Conservation (phyloP, 2,888 invertebrate genomes). For the Drosophila neonasuta region DNA sequence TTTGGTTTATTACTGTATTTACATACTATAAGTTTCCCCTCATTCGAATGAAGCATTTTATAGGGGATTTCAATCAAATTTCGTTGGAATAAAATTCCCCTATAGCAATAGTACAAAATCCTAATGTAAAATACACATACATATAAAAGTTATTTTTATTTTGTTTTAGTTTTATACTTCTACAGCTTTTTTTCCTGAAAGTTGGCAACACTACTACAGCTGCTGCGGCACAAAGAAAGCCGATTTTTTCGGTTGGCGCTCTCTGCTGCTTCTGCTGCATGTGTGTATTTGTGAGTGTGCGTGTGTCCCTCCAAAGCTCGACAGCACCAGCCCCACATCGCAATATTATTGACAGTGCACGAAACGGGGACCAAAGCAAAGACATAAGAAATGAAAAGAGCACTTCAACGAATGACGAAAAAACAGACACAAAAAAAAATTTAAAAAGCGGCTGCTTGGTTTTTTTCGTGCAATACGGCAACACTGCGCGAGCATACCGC, state of each 20-base stretch:
- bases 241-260: slow-evolving; percentile 45
- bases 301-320: slow-evolving; percentile 56
- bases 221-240: slow-evolving; percentile 50
- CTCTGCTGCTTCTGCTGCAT: slow-evolving; percentile 40
- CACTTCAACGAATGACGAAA: slow-evolving; percentile 37
- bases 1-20: no score
- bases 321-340: slow-evolving; percentile 57
- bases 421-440: slow-evolving; percentile 25
- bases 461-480: slow-evolving; percentile 49
- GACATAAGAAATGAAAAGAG: slow-evolving; percentile 51
- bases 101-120: no score
- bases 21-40: no score
- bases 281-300: slow-evolving; percentile 47
- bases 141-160: no score
- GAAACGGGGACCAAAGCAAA: slow-evolving; percentile 62
- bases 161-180: no score
- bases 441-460: slow-evolving; percentile 40
- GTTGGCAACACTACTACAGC: slow-evolving; percentile 15
- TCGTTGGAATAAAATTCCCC: no score
- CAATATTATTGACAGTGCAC: slow-evolving; percentile 40
- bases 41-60: no score
- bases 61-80: no score
- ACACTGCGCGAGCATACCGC: slow-evolving; percentile 36
- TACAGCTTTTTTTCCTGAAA: not conserved
- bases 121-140: no score